Evolutionary conservation across 1,140 invertebrate genomes (phyloP).

Genomic region (Drosophila malerkotliana): DNA sequence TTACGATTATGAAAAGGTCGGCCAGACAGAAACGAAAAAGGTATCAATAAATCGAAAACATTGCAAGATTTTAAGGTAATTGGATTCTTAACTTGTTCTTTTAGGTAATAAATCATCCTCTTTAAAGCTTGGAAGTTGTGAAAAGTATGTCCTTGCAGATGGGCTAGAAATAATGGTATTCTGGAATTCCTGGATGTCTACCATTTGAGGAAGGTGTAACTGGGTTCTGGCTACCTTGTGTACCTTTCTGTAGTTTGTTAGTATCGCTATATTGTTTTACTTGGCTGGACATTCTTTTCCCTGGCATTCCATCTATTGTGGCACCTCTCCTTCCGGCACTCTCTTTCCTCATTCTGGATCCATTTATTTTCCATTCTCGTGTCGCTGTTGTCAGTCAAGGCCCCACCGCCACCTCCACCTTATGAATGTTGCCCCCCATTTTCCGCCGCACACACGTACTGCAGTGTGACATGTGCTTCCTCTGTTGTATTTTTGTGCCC

Average conservation of each 20-base stretch:
- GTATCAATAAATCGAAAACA: too few relatives aligned
- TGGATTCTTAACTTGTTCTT: not conserved
- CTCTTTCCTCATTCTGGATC: constrained; percentile 14
- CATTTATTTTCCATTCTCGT: constrained; percentile 54
- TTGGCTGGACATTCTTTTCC: constrained; percentile 23
- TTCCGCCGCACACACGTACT: constrained; percentile 58
- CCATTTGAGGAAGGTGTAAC: not conserved
- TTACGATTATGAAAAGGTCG: not conserved
- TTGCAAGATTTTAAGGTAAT: not conserved
- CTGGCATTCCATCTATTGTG: constrained; percentile 34
- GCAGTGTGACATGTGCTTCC: constrained; percentile 75
- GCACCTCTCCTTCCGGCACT: constrained; percentile 34
- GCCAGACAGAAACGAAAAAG: not conserved
- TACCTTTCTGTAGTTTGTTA: constrained; percentile 7
- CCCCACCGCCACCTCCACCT: constrained; percentile 4
- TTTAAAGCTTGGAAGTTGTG: too few relatives aligned
- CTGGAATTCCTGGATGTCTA: not conserved
- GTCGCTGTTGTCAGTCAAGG: constrained; percentile 64
- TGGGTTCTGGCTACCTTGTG: not conserved
- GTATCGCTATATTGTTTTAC: constrained; percentile 21
- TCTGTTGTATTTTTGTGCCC: constrained; percentile 68
- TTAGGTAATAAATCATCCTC: not conserved
- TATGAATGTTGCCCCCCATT: constrained; percentile 3
- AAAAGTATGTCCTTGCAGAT: too few relatives aligned
- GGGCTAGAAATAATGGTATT: not conserved